These are phyloP conservation scores for Drosophila flavopinicola DNA, from an alignment of 2,888 invertebrate genomes.

Conservation along the genomic window DNA sequence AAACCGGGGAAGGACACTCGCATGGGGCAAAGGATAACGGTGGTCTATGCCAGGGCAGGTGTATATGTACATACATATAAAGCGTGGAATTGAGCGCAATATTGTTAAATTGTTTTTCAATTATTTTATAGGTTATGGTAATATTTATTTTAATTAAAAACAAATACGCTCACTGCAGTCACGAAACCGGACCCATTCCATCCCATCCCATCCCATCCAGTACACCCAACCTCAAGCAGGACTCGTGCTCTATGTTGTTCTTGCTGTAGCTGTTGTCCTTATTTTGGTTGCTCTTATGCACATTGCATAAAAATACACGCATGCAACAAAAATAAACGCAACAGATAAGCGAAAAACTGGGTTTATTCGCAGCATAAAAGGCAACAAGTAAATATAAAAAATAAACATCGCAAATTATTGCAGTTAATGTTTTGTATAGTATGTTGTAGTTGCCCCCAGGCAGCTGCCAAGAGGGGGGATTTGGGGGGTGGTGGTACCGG, in stretches of 20 bases:
- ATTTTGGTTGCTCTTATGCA: constrained; percentile 12
- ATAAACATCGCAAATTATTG: constrained; percentile 20
- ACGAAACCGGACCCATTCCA: constrained; percentile 8
- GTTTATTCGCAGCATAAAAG: constrained; percentile 46
- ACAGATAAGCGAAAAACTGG: constrained; percentile 30
- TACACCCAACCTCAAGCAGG: constrained; percentile 10
- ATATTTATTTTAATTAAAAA: constrained; percentile 82
- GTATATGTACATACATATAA: background rate
- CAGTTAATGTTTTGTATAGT: constrained; percentile 33
- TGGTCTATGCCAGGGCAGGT: constrained; percentile 6
- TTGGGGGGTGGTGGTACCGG: too few relatives aligned
- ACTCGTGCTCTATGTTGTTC: constrained; percentile 18
- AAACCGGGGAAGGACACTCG: constrained; percentile 4
- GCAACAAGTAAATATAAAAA: constrained; percentile 21
- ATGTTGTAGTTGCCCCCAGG: background rate
- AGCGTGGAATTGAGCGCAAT: constrained; percentile 35
- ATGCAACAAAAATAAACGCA: constrained; percentile 10
- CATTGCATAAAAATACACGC: constrained; percentile 23
- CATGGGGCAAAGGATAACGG: background rate
- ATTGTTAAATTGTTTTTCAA: constrained; percentile 80
- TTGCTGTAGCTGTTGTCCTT: constrained; percentile 1
- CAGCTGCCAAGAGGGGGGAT: background rate
- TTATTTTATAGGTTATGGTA: constrained; percentile 80
- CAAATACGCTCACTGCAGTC: constrained; percentile 60
- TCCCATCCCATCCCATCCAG: too few relatives aligned